Conservation (phyloP, 2,888 invertebrate genomes). For the Sinodicranocentrus sp. region DNA sequence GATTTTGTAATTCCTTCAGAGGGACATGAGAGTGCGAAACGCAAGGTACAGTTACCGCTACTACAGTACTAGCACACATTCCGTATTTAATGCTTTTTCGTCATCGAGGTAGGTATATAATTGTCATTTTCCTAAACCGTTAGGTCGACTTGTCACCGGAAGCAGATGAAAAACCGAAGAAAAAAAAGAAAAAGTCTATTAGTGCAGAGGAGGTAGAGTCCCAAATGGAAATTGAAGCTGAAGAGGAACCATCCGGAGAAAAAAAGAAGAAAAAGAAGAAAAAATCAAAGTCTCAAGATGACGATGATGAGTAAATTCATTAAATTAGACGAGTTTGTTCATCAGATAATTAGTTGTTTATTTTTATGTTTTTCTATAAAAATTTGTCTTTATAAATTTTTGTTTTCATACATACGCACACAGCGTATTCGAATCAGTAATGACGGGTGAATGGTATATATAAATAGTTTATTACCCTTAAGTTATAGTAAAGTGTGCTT, state of each 20-base stretch:
- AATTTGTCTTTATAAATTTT: too few species aligned
- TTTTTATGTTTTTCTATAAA: slow-evolving; percentile 29
- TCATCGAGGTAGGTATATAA: neutral
- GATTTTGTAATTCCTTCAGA: slow-evolving; percentile 73
- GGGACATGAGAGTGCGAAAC: slow-evolving; percentile 70
- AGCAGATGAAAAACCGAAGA: slow-evolving; percentile 65
- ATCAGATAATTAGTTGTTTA: slow-evolving; percentile 23
- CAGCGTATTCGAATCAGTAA: too few species aligned
- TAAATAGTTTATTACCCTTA: too few species aligned
- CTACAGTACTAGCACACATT: too few species aligned
- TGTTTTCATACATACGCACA: too few species aligned
- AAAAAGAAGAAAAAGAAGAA: slow-evolving; percentile 85
- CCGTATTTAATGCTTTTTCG: too few species aligned
- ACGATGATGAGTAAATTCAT: slow-evolving; percentile 45
- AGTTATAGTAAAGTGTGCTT: too few species aligned
- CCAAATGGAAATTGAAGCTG: slow-evolving; percentile 57
- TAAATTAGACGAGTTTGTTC: neutral
- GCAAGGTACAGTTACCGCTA: slow-evolving; percentile 74
- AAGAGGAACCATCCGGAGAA: slow-evolving; percentile 81
- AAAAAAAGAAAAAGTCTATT: slow-evolving; percentile 68
- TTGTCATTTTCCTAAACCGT: slow-evolving; percentile 9
- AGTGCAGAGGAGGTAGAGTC: slow-evolving; percentile 77
- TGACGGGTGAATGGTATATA: too few species aligned
- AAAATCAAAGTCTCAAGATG: slow-evolving; percentile 77
- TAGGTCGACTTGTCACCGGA: slow-evolving; percentile 56